These are phyloP conservation scores for Phoeniculus purpureus DNA, from an alignment of 2,797 vertebrate genomes.

Conservation along the genomic window DNA sequence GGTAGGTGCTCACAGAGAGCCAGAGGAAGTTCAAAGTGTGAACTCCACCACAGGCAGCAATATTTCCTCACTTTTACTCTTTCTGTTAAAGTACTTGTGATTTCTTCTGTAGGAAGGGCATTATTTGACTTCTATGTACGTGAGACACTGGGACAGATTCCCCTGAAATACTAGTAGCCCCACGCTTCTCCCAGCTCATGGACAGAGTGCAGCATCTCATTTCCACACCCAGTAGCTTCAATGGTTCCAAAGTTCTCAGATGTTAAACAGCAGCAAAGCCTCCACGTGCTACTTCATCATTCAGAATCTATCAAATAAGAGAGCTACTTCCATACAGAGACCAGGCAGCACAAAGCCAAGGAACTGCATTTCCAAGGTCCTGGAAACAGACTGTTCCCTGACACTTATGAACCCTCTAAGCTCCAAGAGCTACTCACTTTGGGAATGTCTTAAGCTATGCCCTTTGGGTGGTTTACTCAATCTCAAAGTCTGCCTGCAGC, in stretches of 20 bases:
- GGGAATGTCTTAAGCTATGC: not conserved
- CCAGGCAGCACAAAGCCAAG: not conserved
- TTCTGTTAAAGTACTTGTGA: not conserved
- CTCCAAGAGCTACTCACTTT: not conserved
- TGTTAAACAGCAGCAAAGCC: not conserved
- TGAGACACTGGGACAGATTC: not conserved
- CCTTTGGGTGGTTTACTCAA: not conserved
- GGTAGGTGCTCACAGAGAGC: not conserved
- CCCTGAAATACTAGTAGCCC: not conserved
- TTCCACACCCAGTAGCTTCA: not conserved
- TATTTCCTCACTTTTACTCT: not conserved
- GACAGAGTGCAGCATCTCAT: fast-evolving
- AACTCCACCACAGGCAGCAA: not conserved
- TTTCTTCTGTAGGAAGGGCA: not conserved
- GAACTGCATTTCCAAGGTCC: not conserved
- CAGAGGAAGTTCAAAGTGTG: not conserved
- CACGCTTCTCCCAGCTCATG: not conserved
- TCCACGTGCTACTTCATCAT: fast-evolving
- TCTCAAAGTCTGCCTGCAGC: not conserved
- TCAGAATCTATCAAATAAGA: not conserved
- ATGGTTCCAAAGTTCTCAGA: not conserved
- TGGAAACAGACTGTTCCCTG: not conserved
- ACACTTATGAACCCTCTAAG: not conserved
- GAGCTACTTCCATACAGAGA: not conserved
- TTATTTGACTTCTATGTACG: no score